Evolutionary conservation across 2,797 vertebrate genomes (phyloP).

Genomic region (Tarsius wallacei): DNA sequence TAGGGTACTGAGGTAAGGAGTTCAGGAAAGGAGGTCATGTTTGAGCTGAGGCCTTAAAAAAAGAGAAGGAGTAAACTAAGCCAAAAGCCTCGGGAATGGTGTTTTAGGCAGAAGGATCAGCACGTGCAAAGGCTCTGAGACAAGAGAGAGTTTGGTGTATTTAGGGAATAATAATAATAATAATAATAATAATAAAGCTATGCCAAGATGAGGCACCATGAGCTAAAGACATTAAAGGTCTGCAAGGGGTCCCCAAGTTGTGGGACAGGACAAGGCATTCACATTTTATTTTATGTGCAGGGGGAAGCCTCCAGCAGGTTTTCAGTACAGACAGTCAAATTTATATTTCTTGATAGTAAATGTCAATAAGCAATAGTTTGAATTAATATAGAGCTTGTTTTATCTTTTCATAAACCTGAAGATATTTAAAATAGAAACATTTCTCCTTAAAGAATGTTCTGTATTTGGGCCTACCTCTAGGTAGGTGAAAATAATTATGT

Average conservation of each 20-base stretch:
- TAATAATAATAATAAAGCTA: neutral
- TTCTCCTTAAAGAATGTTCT: neutral
- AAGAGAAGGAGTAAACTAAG: neutral
- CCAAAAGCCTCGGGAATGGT: neutral
- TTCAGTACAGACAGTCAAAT: neutral
- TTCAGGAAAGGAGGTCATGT: neutral
- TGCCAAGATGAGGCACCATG: neutral
- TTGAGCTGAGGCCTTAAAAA: neutral
- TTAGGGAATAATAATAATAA: neutral
- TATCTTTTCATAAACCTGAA: conserved; percentile 8
- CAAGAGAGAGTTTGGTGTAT: neutral
- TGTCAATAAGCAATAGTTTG: neutral
- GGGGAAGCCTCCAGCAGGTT: neutral
- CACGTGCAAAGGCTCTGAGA: neutral
- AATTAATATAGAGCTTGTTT: neutral
- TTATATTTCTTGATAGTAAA: neutral
- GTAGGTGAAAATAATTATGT: neutral
- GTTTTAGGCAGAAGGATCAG: neutral
- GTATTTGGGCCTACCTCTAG: neutral
- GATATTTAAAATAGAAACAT: conserved; percentile 14
- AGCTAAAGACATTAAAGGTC: neutral
- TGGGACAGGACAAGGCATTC: neutral
- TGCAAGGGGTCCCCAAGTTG: neutral
- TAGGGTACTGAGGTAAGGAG: neutral
- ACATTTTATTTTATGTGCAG: neutral